These are phyloP conservation scores for Sylvietta virens DNA, from an alignment of 2,113 vertebrate species.

Conservation along the genomic window DNA sequence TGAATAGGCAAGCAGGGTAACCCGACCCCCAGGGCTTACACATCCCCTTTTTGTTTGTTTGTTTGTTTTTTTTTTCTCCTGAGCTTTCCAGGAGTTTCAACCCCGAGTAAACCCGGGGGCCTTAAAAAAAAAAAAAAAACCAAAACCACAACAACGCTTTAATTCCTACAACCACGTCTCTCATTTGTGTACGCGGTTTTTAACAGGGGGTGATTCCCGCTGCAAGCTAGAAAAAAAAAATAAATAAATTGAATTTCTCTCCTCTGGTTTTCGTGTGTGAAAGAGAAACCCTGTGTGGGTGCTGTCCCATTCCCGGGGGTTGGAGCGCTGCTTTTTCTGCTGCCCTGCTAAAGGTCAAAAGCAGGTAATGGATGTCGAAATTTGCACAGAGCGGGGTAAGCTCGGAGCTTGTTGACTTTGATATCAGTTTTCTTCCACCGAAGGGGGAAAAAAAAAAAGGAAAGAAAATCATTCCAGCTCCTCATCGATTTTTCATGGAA, in stretches of 20 bases:
- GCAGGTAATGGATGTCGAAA: constrained; percentile 17
- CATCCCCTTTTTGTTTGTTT: constrained; percentile 16
- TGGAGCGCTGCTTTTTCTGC: neutral
- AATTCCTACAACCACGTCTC: neutral
- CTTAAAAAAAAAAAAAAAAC: neutral
- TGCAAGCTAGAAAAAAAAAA: neutral
- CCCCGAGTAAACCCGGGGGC: neutral
- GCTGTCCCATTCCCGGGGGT: neutral
- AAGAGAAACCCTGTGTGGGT: neutral
- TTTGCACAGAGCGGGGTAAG: neutral
- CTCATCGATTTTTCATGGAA: constrained; percentile 49
- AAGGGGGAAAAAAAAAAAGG: rapidly evolving
- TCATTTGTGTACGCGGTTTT: rapidly evolving
- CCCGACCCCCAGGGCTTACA: neutral
- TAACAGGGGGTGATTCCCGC: neutral
- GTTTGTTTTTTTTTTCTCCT: neutral
- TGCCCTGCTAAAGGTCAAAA: constrained; percentile 4
- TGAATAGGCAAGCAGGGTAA: neutral
- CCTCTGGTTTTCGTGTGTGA: neutral
- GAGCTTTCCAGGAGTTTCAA: neutral
- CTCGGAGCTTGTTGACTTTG: constrained; percentile 11
- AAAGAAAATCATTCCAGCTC: neutral
- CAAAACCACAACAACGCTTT: neutral
- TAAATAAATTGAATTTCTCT: neutral
- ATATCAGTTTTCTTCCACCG: constrained; percentile 30